Base-by-base conservation (phyloP, 2,797 vertebrate genomes). In the Cossypha polioptera region DNA sequence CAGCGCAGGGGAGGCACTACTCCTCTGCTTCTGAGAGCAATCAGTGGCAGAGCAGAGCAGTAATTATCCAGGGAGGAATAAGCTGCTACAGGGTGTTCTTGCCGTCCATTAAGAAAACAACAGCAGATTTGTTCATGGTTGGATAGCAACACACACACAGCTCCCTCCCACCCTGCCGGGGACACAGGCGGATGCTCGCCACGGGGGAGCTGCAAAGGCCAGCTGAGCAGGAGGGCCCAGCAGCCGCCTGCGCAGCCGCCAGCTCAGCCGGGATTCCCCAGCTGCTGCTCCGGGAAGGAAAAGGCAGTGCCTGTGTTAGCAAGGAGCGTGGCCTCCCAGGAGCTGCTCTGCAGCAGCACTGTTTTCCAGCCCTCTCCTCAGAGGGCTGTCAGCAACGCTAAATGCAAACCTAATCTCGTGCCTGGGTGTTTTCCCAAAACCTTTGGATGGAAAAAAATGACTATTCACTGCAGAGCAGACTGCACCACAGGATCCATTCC, bases 151-250 rank as follows among this genome's bases (percentile, higher is more conserved):
- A 84, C 0, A 11, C 71, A 61, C 81, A 47, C 17, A 50, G 63
- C 55, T 82, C 72, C 63, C 57, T 80, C 65, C 74, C 65, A n/a
- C n/a, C 45, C 36, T 2, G 6, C 66, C 24, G 0, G 0, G 82
- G 77, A 43, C 0, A 7, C 2, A 1, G 35, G 66, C 38, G 26
- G 74, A 31, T 1, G 0, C 33, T 6, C 0, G 0, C 59, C 17
- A 9, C 2, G 0, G 40, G 45, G 48, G 38, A 86, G 68, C 66
- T 58, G 73, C 6, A 4, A 31, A 17, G 57, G 50, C 76, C 78
- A 57, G 76, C 48, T 16, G 38, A 67, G 73, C 61, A 53, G 78
- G 35, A 75, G 35, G 45, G 47, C 0, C 0, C 50, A 69, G 71
- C 8, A 50, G 54, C 5, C 1, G 43, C 22, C 2, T 7, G 14